Evolutionary conservation across 2,888 invertebrate species (phyloP).

Genomic region (Gymnocheta viridis): DNA sequence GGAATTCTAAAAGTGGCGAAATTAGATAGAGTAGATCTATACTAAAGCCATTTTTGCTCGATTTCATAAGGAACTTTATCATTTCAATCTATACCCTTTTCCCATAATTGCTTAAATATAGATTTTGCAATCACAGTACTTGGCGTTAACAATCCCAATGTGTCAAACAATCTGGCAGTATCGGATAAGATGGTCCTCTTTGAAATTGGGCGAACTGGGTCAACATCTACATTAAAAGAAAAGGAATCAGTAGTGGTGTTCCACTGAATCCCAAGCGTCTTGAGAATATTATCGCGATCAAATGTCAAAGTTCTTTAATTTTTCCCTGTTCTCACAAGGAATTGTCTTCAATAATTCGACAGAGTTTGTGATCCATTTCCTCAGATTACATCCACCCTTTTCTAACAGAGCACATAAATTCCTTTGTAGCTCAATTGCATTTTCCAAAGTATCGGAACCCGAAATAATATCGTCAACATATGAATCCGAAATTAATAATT

Average conservation of each 20-base stretch:
- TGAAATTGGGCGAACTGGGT: neutral
- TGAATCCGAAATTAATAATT: neutral
- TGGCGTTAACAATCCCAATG: slow-evolving; percentile 27
- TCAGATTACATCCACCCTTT: slow-evolving; percentile 34
- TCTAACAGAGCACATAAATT: slow-evolving; percentile 36
- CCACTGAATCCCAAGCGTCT: slow-evolving; percentile 36
- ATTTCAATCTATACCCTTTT: slow-evolving; percentile 46
- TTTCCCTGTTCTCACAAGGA: slow-evolving; percentile 31
- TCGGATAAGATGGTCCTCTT: slow-evolving; percentile 9
- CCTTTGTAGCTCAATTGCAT: slow-evolving; percentile 31
- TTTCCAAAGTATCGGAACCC: slow-evolving; percentile 22
- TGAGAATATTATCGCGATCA: slow-evolving; percentile 17
- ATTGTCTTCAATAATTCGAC: slow-evolving; percentile 16
- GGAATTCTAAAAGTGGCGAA: too few species aligned
- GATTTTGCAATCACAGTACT: slow-evolving; percentile 36
- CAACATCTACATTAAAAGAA: slow-evolving; percentile 36
- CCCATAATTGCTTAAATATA: slow-evolving; percentile 50
- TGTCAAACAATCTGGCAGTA: slow-evolving; percentile 25
- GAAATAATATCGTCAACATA: neutral
- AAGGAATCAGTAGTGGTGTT: slow-evolving; percentile 41
- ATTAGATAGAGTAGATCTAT: too few species aligned
- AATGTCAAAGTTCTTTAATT: slow-evolving; percentile 16
- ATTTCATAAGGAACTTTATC: neutral
- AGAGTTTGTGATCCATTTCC: slow-evolving; percentile 52
- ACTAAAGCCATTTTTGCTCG: too few species aligned